Evolutionary conservation across 2,797 vertebrate genomes (phyloP).

Genomic region (Xyrichtys novacula): DNA sequence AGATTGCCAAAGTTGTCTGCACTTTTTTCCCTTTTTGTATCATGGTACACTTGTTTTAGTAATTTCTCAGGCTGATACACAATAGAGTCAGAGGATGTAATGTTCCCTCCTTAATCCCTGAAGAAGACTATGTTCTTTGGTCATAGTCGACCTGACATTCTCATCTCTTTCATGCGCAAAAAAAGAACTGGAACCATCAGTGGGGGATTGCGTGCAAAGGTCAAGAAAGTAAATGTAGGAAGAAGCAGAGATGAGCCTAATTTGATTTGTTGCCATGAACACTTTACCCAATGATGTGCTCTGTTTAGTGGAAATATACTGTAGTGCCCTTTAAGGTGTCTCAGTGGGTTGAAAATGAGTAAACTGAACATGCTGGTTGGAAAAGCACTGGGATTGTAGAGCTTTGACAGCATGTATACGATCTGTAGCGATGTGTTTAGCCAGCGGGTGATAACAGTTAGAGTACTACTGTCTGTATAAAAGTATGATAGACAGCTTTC

Average conservation of each 20-base stretch:
- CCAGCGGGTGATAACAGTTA: too few species aligned
- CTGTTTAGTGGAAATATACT: constrained; percentile 52
- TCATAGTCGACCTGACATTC: constrained; percentile 42
- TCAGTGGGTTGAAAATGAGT: constrained; percentile 6
- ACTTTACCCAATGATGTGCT: constrained; percentile 48
- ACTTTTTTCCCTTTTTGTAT: constrained; percentile 4
- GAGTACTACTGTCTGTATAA: too few species aligned
- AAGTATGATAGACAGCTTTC: too few species aligned
- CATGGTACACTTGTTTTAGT: constrained; percentile 42
- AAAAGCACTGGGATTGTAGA: neutral
- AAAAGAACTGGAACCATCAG: constrained; percentile 19
- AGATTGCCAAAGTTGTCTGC: constrained; percentile 6
- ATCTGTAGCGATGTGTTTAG: too few species aligned
- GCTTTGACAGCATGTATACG: neutral
- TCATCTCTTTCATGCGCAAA: constrained; percentile 49
- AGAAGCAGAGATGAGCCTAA: constrained; percentile 18
- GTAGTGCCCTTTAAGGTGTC: constrained; percentile 17
- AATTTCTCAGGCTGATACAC: constrained; percentile 46
- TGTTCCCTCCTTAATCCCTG: constrained; percentile 57
- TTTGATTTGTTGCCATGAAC: constrained; percentile 46
- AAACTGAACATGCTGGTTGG: neutral
- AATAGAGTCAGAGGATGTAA: constrained; percentile 48
- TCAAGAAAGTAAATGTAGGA: constrained; percentile 42
- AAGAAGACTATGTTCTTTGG: constrained; percentile 45
- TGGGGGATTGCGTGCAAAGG: constrained; percentile 43